phyloP scores from a whole-genome alignment of 1,140 invertebrate species.

The Aphis craccivora region DNA sequence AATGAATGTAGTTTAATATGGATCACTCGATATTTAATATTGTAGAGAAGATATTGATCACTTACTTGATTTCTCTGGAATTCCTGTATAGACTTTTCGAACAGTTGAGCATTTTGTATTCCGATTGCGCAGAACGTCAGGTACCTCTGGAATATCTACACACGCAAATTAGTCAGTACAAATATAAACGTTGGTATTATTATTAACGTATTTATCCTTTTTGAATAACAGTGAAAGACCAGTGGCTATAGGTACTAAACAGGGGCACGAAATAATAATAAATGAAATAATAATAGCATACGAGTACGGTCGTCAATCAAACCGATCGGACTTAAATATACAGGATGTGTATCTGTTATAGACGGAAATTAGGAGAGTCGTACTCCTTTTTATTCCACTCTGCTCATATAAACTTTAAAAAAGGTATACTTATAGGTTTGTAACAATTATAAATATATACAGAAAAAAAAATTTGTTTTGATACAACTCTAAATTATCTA shows the following conservation, averaged over 20 bases:
- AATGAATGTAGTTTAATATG: background rate
- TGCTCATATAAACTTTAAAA: background rate
- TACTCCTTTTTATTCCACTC: no score
- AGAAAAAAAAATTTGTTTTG: no score
- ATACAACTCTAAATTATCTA: no score
- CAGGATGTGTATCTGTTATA: background rate
- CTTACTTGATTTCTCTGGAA: constrained; percentile 89
- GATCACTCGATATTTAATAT: background rate
- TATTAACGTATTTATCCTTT: background rate
- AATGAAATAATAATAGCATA: no score
- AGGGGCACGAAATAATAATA: background rate
- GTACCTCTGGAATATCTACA: constrained; percentile 75
- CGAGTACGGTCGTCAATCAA: background rate
- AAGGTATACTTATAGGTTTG: background rate
- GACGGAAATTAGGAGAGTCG: no score
- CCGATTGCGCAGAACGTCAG: constrained; percentile 97
- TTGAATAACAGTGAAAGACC: background rate
- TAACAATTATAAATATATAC: background rate
- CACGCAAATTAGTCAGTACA: background rate
- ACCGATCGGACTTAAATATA: background rate
- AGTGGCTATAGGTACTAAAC: background rate
- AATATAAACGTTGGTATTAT: background rate
- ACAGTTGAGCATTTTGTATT: constrained; percentile 95
- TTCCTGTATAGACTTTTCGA: constrained; percentile 92
- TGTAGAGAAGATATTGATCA: background rate